Percentiles rank a stretch among this genome's conserved stretches.
Conservation (phyloP, 2,888 invertebrate genomes). For the Cheilosia vernalis region DNA sequence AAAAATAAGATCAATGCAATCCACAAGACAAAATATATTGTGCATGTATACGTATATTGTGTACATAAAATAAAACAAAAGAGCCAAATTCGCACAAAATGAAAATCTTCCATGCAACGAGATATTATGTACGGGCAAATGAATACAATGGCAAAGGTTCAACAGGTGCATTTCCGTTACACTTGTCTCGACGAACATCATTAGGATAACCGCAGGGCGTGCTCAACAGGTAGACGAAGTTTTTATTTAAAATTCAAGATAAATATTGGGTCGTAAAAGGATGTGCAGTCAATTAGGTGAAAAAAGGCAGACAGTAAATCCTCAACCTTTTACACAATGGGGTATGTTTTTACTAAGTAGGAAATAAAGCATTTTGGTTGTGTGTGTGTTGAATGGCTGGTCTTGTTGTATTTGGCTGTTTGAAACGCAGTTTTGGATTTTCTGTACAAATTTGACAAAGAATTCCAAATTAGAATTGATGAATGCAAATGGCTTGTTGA, state of each 20-base stretch:
- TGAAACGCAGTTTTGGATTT: too few relatives aligned
- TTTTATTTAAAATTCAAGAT: background rate
- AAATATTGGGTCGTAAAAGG: conserved; percentile 1
- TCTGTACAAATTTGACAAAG: too few relatives aligned
- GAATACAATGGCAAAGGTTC: conserved; percentile 13
- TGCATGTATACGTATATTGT: too few relatives aligned
- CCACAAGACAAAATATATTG: background rate
- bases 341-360: background rate
- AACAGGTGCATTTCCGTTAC: conserved; percentile 60
- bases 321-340: background rate
- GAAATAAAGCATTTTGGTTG: too few relatives aligned
- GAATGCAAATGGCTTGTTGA: too few relatives aligned
- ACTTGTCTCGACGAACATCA: conserved; percentile 28
- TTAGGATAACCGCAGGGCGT: conserved; percentile 15
- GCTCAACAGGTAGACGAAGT: conserved; percentile 40
- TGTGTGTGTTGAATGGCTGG: too few relatives aligned
- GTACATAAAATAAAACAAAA: conserved; percentile 20
- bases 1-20: conserved; percentile 26
- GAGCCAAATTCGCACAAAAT: background rate
- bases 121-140: conserved; percentile 17
- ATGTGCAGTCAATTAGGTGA: conserved; percentile 11
- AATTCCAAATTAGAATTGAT: too few relatives aligned
- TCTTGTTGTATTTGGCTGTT: too few relatives aligned
- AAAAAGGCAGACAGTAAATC: background rate
- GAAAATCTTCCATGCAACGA: conserved; percentile 38